Evolutionary conservation across 2,797 vertebrate species (phyloP).

Genomic region (Alauda arvensis): DNA sequence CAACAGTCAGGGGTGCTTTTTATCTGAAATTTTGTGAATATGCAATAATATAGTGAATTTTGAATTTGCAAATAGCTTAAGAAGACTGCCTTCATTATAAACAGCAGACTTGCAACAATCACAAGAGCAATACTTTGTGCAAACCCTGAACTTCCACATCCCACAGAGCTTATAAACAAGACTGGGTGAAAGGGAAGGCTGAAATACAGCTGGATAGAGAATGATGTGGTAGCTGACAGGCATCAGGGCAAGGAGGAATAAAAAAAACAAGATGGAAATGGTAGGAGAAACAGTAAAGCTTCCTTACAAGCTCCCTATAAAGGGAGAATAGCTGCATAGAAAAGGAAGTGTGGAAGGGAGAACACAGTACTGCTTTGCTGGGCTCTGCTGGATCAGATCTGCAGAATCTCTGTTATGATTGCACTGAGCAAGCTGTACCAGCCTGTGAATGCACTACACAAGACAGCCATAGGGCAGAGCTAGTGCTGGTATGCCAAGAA

Average conservation of each 20-base stretch:
- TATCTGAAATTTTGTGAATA: not conserved
- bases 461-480: not conserved
- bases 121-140: not conserved
- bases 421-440: not conserved
- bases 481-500: not conserved
- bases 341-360: not conserved
- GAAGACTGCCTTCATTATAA: not conserved
- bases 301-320: not conserved
- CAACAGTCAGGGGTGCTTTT: not conserved
- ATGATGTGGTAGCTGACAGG: not conserved
- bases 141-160: not conserved
- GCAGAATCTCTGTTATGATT: not conserved
- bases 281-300: not conserved
- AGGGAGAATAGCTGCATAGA: not conserved
- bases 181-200: not conserved
- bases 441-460: not conserved
- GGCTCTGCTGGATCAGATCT: not conserved
- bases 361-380: not conserved
- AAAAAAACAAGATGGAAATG: not conserved
- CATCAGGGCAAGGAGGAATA: not conserved
- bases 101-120: not conserved
- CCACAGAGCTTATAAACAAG: not conserved
- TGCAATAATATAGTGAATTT: not conserved
- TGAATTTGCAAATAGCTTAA: not conserved
- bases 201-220: not conserved